Evolutionary conservation across 2,888 invertebrate genomes (phyloP).

Genomic region (Diarsia dahlii): DNA sequence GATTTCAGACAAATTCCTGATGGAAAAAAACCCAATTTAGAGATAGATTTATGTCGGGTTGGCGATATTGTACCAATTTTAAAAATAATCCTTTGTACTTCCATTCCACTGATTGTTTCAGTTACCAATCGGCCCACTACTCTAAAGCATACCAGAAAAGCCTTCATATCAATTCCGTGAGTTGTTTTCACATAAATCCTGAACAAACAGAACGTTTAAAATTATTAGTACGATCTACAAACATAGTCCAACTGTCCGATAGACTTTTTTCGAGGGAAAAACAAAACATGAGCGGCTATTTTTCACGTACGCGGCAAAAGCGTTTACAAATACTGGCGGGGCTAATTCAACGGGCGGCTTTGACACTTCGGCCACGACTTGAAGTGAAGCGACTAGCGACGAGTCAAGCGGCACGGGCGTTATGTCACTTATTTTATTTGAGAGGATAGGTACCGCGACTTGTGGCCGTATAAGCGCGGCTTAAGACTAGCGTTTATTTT

Average conservation of each 20-base stretch:
- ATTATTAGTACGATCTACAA: constrained; percentile 19
- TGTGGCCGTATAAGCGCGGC: no score
- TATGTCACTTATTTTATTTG: not conserved
- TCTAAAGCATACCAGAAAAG: constrained; percentile 14
- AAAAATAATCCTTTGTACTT: not conserved
- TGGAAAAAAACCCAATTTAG: not conserved
- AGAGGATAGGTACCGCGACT: not conserved
- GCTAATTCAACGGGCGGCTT: constrained; percentile 24
- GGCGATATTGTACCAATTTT: not conserved
- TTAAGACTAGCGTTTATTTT: not conserved
- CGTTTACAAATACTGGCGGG: constrained; percentile 37
- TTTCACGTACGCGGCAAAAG: constrained; percentile 40
- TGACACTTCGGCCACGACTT: not conserved
- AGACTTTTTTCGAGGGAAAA: constrained; percentile 15
- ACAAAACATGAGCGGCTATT: not conserved
- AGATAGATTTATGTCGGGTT: not conserved
- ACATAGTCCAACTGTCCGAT: not conserved
- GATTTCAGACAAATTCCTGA: not conserved
- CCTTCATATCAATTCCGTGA: constrained; percentile 18
- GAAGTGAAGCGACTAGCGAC: not conserved
- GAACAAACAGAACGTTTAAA: constrained; percentile 25
- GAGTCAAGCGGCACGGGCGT: not conserved
- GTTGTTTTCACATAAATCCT: constrained; percentile 2
- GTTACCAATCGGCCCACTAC: not conserved
- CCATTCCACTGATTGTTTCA: constrained; percentile 1